Percentiles rank a stretch among this genome's conserved stretches.
phyloP scores from a whole-genome alignment of 2,888 invertebrate genomes.

The Hypercompe scribonia region DNA sequence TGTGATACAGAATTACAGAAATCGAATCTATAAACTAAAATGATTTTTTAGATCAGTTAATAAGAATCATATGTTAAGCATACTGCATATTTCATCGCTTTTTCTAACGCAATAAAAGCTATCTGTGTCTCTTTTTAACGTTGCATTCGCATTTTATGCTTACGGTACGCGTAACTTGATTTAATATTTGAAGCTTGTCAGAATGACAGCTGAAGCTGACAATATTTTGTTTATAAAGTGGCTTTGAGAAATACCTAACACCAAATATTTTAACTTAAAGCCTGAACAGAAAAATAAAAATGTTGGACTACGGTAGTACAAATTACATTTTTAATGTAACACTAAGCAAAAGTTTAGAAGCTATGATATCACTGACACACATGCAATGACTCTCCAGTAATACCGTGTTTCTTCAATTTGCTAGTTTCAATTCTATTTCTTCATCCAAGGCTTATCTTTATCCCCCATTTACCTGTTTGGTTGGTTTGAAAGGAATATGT shows the following conservation, averaged over 20 bases:
- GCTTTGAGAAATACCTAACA: background rate
- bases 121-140: background rate
- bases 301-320: background rate
- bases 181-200: background rate
- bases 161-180: background rate
- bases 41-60: too few relatives aligned
- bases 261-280: background rate
- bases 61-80: background rate
- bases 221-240: background rate
- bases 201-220: conserved; percentile 4
- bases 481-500: too few relatives aligned
- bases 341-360: too few relatives aligned
- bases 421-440: too few relatives aligned
- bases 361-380: too few relatives aligned
- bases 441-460: too few relatives aligned
- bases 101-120: background rate
- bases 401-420: too few relatives aligned
- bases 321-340: too few relatives aligned
- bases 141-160: too few relatives aligned
- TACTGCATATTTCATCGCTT: background rate
- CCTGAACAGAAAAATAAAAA: background rate
- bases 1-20: background rate
- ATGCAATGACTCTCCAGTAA: too few relatives aligned
- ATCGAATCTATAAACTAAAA: background rate
- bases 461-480: too few relatives aligned